A percentile compares a stretch with the other conserved stretches of the same genome.
Conservation (phyloP, 2,797 vertebrate genomes). For the Phalanger gymnotis region DNA sequence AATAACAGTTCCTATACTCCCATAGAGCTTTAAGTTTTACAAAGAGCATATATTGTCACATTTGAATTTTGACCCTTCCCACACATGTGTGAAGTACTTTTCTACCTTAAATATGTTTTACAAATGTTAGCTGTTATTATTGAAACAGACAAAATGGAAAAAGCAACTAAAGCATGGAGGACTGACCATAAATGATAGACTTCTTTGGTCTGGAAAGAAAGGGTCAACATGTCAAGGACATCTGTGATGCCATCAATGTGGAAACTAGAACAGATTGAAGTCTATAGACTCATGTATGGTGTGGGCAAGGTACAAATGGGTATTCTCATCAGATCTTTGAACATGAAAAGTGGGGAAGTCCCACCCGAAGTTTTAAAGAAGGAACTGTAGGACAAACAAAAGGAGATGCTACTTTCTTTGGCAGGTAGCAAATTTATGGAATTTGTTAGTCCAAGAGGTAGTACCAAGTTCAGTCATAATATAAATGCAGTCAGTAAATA, state of each 20-base stretch:
- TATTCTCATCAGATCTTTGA: background rate
- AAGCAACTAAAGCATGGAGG: conserved; percentile 17
- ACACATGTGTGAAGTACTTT: background rate
- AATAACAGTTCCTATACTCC: background rate
- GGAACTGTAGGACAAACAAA: conserved; percentile 12
- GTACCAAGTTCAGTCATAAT: background rate
- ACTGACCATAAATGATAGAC: conserved; percentile 32
- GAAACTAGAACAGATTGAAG: background rate
- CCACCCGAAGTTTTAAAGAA: conserved; percentile 15
- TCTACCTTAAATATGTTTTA: background rate
- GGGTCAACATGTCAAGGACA: background rate
- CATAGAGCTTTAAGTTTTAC: background rate
- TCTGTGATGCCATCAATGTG: background rate
- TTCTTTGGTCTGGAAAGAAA: conserved; percentile 51
- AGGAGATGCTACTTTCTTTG: background rate
- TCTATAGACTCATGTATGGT: background rate
- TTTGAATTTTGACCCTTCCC: background rate
- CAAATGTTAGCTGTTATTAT: background rate
- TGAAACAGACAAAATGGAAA: background rate
- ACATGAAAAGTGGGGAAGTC: background rate
- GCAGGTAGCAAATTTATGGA: conserved; percentile 1
- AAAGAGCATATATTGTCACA: background rate
- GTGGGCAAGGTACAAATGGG: conserved; percentile 9
- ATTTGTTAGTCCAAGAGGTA: conserved; percentile 9
- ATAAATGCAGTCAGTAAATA: background rate